Evolutionary conservation across 2,113 vertebrate genomes (phyloP), one percentile per base, ranked within the genome.

Genomic region (Xiphorhynchus elegans): DNA sequence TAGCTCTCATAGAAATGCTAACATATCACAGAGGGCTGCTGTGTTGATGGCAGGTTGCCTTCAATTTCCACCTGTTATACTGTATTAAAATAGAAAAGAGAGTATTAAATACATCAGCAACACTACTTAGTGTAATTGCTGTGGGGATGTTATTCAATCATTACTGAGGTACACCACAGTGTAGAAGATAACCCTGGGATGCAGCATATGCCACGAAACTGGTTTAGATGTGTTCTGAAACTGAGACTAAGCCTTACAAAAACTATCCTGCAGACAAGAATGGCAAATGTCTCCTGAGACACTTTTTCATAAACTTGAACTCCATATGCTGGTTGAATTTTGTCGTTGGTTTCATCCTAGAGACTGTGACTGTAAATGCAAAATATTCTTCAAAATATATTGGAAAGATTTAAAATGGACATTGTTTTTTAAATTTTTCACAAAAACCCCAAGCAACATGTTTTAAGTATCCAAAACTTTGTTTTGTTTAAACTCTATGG

Each of bases 261-360:
- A 73, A 20, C 6, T 25, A 21, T 39, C 59, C 24, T 68, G 13
- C 44, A 72, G 64, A 47, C 6, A 80, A 19, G 5, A 35, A 49
- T 0, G 0, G 42, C 7, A 55, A 87, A 21, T 18, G 4, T 1
- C 5, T 16, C 10, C 6, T 24, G 19, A 79, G 18, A 2, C 25
- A 50, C 0, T 6, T 58, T 70, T 31, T 9, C 39, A 68, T 42
- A 56, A 76, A 50, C 7, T 60, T 62, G 24, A 58, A 46, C 40
- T 37, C 13, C 19, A 14, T 10, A 21, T 11, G 7, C 7, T 40
- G 11, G 5, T 15, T 62, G 11, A 84, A 62, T 75, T 77, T 66
- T 67, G 50, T 46, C 7, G 2, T 55, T 88, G 12, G 12, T 68
- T 95, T 72, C 20, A 28, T 31, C n/a, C 21, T 17, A 83, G 49